A percentile compares a stretch with the other conserved stretches of the same genome.
Conservation (phyloP, 1,140 invertebrate genomes). For the Nymphalis io region DNA sequence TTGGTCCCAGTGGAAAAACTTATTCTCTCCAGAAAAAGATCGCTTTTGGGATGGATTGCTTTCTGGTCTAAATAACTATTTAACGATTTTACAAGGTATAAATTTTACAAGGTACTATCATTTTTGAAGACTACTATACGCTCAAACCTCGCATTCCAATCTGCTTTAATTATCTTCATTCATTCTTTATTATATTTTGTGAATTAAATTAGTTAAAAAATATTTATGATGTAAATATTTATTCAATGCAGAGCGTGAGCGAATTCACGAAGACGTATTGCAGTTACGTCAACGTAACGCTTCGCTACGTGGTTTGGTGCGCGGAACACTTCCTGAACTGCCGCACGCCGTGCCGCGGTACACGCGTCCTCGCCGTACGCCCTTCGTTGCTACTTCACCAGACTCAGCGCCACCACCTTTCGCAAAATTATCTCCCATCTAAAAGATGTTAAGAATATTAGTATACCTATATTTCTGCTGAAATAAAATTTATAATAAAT, state of each 20-base stretch:
- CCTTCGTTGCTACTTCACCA: slow-evolving; percentile 47
- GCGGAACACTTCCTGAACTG: slow-evolving; percentile 60
- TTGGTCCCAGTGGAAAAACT: slow-evolving; percentile 65
- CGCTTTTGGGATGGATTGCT: slow-evolving; percentile 70
- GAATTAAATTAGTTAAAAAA: too few species aligned
- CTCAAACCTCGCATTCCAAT: too few species aligned
- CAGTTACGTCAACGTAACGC: slow-evolving; percentile 55
- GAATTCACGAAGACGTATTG: slow-evolving; percentile 59
- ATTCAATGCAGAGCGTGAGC: slow-evolving; percentile 55
- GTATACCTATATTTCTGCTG: too few species aligned
- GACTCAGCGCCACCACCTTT: slow-evolving; percentile 40
- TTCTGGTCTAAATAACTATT: slow-evolving; percentile 63
- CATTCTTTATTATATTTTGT: too few species aligned
- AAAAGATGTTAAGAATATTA: slow-evolving; percentile 30
- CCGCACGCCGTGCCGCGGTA: slow-evolving; percentile 43
- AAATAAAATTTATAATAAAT: too few species aligned
- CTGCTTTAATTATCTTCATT: too few species aligned
- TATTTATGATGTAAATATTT: neutral
- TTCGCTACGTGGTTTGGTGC: slow-evolving; percentile 56
- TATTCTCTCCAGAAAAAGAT: slow-evolving; percentile 65
- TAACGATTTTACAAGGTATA: slow-evolving; percentile 65
- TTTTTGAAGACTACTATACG: too few species aligned
- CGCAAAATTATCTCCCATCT: slow-evolving; percentile 54
- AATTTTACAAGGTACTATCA: neutral
- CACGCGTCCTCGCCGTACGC: slow-evolving; percentile 23